Conservation (phyloP, 2,888 invertebrate genomes). For the Lepidocyrtoides sp. region DNA sequence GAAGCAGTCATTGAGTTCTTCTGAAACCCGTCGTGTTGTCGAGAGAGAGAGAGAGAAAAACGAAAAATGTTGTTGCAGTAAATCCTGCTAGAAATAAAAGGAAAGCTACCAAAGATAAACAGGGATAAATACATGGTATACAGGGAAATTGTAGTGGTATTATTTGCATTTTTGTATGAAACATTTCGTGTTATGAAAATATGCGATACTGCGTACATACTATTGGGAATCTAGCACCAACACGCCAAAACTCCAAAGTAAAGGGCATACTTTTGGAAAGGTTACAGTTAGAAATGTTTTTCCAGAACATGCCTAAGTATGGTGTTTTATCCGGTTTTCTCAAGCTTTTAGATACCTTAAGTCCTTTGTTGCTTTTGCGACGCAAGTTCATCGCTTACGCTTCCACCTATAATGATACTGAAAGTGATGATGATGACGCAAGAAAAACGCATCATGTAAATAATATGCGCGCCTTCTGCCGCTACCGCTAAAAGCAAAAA, state of each 20-base stretch:
- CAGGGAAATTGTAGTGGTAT: background rate
- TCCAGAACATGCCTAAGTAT: background rate
- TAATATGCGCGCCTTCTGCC: background rate
- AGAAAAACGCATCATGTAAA: constrained; percentile 6
- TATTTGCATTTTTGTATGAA: background rate
- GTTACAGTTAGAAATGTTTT: background rate
- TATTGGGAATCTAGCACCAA: too few relatives aligned
- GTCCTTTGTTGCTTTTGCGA: background rate
- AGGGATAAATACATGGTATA: background rate
- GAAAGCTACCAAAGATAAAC: too few relatives aligned
- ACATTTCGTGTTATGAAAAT: background rate
- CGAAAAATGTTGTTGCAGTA: too few relatives aligned
- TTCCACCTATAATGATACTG: too few relatives aligned
- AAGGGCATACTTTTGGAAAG: background rate
- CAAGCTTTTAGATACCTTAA: too few relatives aligned
- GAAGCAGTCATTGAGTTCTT: too few relatives aligned
- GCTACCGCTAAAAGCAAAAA: background rate
- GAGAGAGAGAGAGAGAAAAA: too few relatives aligned
- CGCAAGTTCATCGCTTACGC: background rate
- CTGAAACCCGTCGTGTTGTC: too few relatives aligned
- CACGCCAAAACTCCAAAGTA: background rate
- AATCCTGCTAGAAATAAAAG: too few relatives aligned
- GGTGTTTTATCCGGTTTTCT: too few relatives aligned
- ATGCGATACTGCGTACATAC: background rate
- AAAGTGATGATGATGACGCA: background rate